Conservation (phyloP, 53 echinoderm and acorn worm species). For the Apostichopus leukothele region DNA sequence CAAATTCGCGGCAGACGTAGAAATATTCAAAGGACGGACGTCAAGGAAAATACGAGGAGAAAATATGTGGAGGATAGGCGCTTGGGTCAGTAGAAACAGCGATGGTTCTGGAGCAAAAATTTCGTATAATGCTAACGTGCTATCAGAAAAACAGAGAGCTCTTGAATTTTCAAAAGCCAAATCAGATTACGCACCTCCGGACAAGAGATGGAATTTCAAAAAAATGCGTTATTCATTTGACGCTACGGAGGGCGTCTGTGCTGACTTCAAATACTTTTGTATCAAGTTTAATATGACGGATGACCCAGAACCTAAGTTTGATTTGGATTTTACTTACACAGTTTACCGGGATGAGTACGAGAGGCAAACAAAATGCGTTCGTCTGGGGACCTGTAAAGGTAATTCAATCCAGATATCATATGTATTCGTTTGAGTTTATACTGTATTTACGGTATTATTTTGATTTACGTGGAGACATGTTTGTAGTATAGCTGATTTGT, state of each 20-base stretch:
- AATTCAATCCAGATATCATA: not conserved
- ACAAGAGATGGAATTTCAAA: not conserved
- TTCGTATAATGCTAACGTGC: conserved; percentile 18
- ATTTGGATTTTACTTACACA: conserved; percentile 30
- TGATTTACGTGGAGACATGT: too few relatives aligned
- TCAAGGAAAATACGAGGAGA: conserved; percentile 15
- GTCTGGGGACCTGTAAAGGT: conserved; percentile 33
- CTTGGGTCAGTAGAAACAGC: conserved; percentile 37
- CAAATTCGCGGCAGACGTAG: not conserved
- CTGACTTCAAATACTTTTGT: conserved; percentile 27
- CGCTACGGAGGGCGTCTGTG: not conserved
- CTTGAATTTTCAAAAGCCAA: not conserved
- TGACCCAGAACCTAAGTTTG: conserved; percentile 5
- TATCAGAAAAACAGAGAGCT: not conserved
- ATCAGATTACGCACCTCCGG: too few relatives aligned
- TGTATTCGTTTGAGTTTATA: not conserved
- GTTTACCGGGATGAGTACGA: conserved; percentile 16
- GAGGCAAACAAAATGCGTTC: not conserved
- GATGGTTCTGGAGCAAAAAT: conserved; percentile 19
- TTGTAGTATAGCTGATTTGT: not conserved
- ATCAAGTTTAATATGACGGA: conserved; percentile 34
- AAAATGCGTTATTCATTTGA: not conserved
- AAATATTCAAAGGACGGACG: conserved; percentile 14
- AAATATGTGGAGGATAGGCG: conserved; percentile 34
- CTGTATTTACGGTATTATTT: too few relatives aligned